Evolutionary conservation across 2,888 invertebrate species (phyloP), one percentile per base, ranked within the genome.

Genomic region (Eurytoma adleriae): DNA sequence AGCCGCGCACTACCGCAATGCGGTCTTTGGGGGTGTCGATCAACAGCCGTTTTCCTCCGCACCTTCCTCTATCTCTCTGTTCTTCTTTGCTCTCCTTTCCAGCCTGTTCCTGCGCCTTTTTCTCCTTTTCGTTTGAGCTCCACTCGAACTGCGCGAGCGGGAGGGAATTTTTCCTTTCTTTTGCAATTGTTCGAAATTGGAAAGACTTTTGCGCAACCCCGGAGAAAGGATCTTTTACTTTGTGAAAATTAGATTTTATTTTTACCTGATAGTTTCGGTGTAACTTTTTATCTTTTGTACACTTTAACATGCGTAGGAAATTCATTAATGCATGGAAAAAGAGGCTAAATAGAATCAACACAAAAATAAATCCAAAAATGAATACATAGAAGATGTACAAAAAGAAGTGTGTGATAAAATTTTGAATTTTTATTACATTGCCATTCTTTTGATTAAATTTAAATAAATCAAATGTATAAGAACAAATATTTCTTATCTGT

Each of bases 1-100:
- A 62, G 67, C 64, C 30, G 54, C 68, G 66, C 59, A 78, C 67
- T 78, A 81, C 81, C 78, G 78, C 81, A 81, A 67, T 81, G 81
- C 81, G 81, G 81, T 70, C 72, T 78, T 78, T 14, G 64, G 50
- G 27, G 56, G 68, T 80, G 76, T 76, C 71, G 76, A 76, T 80
- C 76, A 76, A 76, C 73, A 69, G 67, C 59, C 72, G 70, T 59
- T 62, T 67, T 16, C 24, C 61, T 61, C 61, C 5, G 14, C 52
- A 40, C 40, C 57, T 67, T 18, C 40, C 24, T 67, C 67, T 78
- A 10, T 20, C 57, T n/a, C 50, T 10, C 56, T 54, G 24, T 62
- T 77, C 48, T 70, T 56, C 62, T 57, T 72, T 54, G 54, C 68
- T 48, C 76, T 62, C 50, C 68, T 30, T 30, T 30, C 30, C 30